phyloP scores from a whole-genome alignment of 2,888 invertebrate genomes.

The Gymnocheta viridis region DNA sequence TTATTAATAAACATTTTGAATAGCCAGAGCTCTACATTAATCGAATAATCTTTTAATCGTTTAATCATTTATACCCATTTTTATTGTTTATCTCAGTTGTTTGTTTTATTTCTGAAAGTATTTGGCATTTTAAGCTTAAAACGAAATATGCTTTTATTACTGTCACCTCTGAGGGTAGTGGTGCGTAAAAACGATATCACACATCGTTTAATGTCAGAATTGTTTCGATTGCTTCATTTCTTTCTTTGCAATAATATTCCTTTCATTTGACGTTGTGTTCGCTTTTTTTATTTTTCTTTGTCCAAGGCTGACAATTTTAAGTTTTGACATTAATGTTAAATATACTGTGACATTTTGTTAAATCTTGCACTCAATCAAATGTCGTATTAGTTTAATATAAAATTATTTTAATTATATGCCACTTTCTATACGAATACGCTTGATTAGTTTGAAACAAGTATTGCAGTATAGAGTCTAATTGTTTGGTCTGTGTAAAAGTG shows the following conservation, averaged over 20 bases:
- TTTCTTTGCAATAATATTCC: background rate
- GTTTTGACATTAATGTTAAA: conserved; percentile 48
- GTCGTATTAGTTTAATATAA: conserved; percentile 60
- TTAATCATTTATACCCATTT: no score
- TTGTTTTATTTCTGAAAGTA: no score
- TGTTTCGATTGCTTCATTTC: background rate
- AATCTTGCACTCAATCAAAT: conserved; percentile 67
- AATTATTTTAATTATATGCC: conserved; percentile 68
- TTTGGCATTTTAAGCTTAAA: conserved; percentile 51
- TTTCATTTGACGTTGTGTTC: no score
- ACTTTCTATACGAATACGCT: conserved; percentile 56
- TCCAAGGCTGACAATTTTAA: conserved; percentile 37
- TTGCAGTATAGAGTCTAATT: no score
- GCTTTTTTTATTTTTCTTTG: conserved; percentile 1
- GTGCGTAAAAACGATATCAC: conserved; percentile 34
- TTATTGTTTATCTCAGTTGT: no score
- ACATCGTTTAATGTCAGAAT: conserved; percentile 6
- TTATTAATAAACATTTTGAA: no score
- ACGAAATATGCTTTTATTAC: background rate
- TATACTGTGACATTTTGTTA: conserved; percentile 59
- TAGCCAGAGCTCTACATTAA: no score
- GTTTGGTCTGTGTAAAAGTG: background rate
- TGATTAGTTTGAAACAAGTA: no score
- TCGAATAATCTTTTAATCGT: no score
- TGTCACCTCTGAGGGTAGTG: conserved; percentile 18